Evolutionary conservation across 2,888 invertebrate species (phyloP).

Genomic region (Sinhomidia bicolor): DNA sequence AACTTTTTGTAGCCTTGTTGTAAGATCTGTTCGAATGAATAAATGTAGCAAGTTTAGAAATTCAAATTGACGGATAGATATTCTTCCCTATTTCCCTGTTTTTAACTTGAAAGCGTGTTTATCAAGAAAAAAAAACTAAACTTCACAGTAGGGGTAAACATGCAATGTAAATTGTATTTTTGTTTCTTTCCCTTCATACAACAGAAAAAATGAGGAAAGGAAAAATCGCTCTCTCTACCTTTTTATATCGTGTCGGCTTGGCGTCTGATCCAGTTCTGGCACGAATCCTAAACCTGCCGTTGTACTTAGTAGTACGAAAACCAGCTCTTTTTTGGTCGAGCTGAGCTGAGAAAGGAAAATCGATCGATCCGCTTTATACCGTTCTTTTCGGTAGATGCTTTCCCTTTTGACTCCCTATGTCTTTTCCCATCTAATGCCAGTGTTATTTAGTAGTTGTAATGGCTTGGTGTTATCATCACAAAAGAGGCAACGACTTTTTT

Average conservation of each 20-base stretch:
- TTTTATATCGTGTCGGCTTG: slow-evolving; percentile 53
- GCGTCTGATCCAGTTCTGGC: slow-evolving; percentile 71
- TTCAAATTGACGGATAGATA: slow-evolving; percentile 18
- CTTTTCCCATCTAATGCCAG: slow-evolving; percentile 46
- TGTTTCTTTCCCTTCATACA: background rate
- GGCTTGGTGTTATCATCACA: slow-evolving; percentile 21
- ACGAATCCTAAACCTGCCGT: slow-evolving; percentile 37
- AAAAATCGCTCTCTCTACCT: slow-evolving; percentile 11
- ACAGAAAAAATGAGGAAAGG: background rate
- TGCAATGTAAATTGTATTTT: background rate
- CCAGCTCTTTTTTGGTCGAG: background rate
- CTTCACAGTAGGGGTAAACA: background rate
- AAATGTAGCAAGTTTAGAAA: background rate
- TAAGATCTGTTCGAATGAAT: no score
- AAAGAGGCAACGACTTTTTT: slow-evolving; percentile 42
- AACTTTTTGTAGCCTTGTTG: background rate
- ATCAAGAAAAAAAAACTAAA: background rate
- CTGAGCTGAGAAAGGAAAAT: slow-evolving; percentile 55
- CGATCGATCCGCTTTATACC: slow-evolving; percentile 51
- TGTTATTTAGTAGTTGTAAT: slow-evolving; percentile 44
- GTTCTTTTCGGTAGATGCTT: slow-evolving; percentile 13
- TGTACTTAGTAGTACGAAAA: slow-evolving; percentile 29
- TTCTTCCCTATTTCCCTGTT: background rate
- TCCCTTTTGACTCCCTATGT: slow-evolving; percentile 38
- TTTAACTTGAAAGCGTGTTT: slow-evolving; percentile 28